Percentiles rank a stretch among this genome's conserved stretches.
Conservation (phyloP, 2,113 vertebrate species). For the Tamias sibiricus region DNA sequence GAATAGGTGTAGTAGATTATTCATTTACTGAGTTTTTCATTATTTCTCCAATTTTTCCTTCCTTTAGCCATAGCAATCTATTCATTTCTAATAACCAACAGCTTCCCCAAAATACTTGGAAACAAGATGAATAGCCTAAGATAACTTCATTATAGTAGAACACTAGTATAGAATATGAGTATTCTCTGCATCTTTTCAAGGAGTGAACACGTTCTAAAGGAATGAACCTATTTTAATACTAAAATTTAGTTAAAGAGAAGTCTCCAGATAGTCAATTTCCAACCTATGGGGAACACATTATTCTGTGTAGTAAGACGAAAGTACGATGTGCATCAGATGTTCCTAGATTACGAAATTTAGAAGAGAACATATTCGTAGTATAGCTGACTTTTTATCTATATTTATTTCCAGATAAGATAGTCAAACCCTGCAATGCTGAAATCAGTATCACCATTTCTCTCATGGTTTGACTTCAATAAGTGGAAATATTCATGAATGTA, state of each 20-base stretch:
- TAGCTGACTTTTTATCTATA: background rate
- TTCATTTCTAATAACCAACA: background rate
- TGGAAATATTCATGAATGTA: conserved; percentile 14
- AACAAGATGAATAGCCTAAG: background rate
- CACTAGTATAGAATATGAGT: too few relatives aligned
- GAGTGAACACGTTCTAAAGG: background rate
- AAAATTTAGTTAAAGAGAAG: conserved; percentile 4
- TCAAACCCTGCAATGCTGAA: background rate
- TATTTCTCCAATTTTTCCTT: background rate
- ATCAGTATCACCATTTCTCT: background rate
- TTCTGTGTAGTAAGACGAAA: conserved; percentile 2
- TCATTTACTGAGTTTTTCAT: background rate
- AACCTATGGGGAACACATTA: background rate
- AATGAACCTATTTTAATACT: background rate
- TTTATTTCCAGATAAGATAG: conserved; percentile 11
- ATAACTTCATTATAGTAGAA: background rate
- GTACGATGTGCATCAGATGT: background rate
- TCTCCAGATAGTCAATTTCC: background rate
- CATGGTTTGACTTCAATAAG: background rate
- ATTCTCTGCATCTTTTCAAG: background rate
- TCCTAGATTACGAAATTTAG: conserved; percentile 19
- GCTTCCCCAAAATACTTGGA: background rate
- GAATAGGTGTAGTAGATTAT: background rate
- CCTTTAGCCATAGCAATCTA: background rate
- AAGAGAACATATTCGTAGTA: background rate